These are phyloP conservation scores for Aplidium turbinatum DNA, from an alignment of 23 tunicate species.

Conservation along the genomic window DNA sequence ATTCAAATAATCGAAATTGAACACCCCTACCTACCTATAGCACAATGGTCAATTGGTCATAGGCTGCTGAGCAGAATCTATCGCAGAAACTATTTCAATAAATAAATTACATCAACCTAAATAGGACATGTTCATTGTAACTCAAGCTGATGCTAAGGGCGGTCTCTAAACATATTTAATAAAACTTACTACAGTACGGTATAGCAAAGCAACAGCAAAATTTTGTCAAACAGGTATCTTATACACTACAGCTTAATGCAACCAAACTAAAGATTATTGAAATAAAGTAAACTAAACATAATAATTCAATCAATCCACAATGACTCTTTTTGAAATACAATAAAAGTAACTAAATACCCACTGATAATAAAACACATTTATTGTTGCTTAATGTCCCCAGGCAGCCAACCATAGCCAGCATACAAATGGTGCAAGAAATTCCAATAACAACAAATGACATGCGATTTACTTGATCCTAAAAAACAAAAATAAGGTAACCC, in stretches of 20 bases:
- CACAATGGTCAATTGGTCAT: too few relatives aligned
- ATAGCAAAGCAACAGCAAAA: too few relatives aligned
- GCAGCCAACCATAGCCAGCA: conserved; percentile 22
- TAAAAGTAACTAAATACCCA: conserved; percentile 5
- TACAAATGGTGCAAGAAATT: not conserved
- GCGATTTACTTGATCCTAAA: conserved; percentile 19
- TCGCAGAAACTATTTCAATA: too few relatives aligned
- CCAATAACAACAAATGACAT: conserved; percentile 12
- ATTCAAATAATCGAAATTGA: too few relatives aligned
- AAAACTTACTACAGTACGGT: too few relatives aligned
- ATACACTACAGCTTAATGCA: not conserved
- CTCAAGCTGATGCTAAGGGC: too few relatives aligned
- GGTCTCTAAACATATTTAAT: too few relatives aligned
- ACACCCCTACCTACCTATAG: too few relatives aligned
- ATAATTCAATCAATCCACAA: not conserved
- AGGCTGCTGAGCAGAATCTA: too few relatives aligned
- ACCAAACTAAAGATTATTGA: not conserved
- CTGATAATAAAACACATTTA: conserved; percentile 1
- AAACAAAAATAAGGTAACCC: not conserved
- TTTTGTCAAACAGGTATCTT: too few relatives aligned
- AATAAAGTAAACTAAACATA: not conserved
- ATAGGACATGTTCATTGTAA: too few relatives aligned
- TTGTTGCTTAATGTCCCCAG: conserved; percentile 11
- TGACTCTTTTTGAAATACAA: not conserved
- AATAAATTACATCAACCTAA: too few relatives aligned